These are phyloP conservation scores for Cyphomyrus discorhynchus DNA, from an alignment of 2,113 vertebrate genomes.

Conservation along the genomic window DNA sequence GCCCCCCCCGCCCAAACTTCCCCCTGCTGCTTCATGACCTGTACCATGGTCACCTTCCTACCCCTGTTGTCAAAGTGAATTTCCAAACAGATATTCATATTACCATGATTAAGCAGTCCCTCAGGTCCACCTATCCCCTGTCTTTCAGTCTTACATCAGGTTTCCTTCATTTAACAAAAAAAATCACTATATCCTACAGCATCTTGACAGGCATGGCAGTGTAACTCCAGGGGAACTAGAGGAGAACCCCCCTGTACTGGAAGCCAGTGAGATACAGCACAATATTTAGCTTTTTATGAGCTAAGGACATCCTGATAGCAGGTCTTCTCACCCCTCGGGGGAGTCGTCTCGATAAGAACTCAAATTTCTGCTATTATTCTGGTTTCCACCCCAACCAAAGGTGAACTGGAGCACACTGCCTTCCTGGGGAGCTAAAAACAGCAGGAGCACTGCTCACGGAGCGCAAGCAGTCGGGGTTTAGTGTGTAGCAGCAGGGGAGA, in stretches of 20 bases:
- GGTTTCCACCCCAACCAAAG: not conserved
- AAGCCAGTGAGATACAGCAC: not conserved
- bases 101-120: not conserved
- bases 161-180: not conserved
- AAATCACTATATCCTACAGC: not conserved
- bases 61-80: not conserved
- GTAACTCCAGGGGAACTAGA: not conserved
- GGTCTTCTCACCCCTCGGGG: not conserved
- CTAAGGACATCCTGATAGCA: not conserved
- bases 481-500: slow-evolving; percentile 60
- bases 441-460: slow-evolving; percentile 55
- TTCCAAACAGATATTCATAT: not conserved
- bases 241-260: not conserved
- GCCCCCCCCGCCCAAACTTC: not conserved
- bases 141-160: not conserved
- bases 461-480: slow-evolving; percentile 59
- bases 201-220: not conserved
- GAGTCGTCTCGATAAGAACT: not conserved
- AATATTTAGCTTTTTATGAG: not conserved
- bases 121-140: not conserved
- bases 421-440: slow-evolving; percentile 53
- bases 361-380: not conserved
- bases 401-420: slow-evolving; percentile 25
- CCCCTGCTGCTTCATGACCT: not conserved
- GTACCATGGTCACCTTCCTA: not conserved